Conservation (phyloP, 2,797 vertebrate species). For the Pseudomugil gertrudae region DNA sequence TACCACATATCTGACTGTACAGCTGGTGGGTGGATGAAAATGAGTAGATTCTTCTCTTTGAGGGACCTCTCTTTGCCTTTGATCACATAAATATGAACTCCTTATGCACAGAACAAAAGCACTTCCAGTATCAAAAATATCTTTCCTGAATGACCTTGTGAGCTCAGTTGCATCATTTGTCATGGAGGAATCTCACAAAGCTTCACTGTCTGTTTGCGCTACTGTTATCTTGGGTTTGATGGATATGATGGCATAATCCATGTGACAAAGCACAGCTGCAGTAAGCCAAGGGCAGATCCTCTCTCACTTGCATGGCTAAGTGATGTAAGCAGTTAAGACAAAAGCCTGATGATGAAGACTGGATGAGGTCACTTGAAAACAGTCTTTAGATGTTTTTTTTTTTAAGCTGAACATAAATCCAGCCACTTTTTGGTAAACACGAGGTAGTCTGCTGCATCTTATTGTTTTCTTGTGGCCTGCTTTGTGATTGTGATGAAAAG, state of each 20-base stretch:
- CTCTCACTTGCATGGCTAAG: background rate
- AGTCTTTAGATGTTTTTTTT: background rate
- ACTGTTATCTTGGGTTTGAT: conserved; percentile 45
- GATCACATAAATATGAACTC: conserved; percentile 22
- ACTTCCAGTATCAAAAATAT: conserved; percentile 8
- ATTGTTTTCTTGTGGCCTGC: background rate
- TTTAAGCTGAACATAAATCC: conserved; percentile 17
- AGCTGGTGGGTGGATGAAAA: conserved; percentile 49
- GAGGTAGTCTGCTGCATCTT: background rate
- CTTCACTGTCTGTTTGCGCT: conserved; percentile 23
- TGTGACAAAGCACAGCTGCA: conserved; percentile 31
- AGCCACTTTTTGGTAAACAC: conserved; percentile 17
- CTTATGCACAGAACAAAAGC: conserved; percentile 22
- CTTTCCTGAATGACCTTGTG: conserved; percentile 16
- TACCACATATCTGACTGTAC: conserved; percentile 26
- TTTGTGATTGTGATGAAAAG: background rate
- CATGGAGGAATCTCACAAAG: conserved; percentile 11
- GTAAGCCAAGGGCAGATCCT: conserved; percentile 11
- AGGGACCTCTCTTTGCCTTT: conserved; percentile 38
- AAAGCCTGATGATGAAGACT: conserved; percentile 37
- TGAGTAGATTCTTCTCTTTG: conserved; percentile 35
- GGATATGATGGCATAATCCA: conserved; percentile 29
- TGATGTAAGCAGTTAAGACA: conserved; percentile 35
- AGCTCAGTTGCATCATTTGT: conserved; percentile 18
- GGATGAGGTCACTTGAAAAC: conserved; percentile 22